Base-by-base conservation (phyloP, 37 sponge, comb jelly and placozoan species). In the Eunapius fragilis region DNA sequence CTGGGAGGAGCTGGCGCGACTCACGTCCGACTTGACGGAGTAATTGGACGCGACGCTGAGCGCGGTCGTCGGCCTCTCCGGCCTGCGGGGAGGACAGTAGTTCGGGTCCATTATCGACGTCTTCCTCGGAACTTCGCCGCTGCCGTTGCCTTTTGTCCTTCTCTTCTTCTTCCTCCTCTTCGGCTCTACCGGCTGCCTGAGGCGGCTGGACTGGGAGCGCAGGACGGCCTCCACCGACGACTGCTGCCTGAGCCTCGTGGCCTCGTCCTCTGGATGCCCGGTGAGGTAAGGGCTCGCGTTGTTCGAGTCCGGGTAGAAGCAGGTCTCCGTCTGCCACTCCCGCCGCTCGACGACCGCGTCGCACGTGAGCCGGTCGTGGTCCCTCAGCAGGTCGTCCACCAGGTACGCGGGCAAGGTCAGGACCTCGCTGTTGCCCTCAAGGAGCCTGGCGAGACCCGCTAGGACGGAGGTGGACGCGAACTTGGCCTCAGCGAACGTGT, bases 271-370 rank as follows among this genome's bases (percentile, higher is more conserved):
- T 10, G 89, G 89, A 0, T 30, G 38, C 7, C 34, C 27, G 22
- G 87, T 89, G 12, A 94, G 86, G 36, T 86, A 91, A n/a, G 89
- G 92, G 22, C 50, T n/a, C 49, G 68, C 82, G 67, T 74, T 88
- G 36, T 74, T 81, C 7, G 82, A 33, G 34, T 70, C 37, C 31
- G 49, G 77, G 49, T 93, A 92, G n/a, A 86, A 58, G 22, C 14
- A 58, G 75, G 88, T 88, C 37, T 90, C 93, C n/a, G 97, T 97
- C 79, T 97, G 97, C 97, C 97, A 97, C 91, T 92, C 83, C 27
- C 96, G 72, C 37, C 74, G 87, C n/a, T 89, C 91, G 22, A 88
- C 76, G 0, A 85, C 79, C 25, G 72, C 72, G 72, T 92, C 88
- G 11, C 25, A 37, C 25, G 84, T 32, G 31, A 97, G 87, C 0